A percentile compares a stretch with the other conserved stretches of the same genome.
Conservation (phyloP, 2,888 invertebrate species). For the Patella pellucida region DNA sequence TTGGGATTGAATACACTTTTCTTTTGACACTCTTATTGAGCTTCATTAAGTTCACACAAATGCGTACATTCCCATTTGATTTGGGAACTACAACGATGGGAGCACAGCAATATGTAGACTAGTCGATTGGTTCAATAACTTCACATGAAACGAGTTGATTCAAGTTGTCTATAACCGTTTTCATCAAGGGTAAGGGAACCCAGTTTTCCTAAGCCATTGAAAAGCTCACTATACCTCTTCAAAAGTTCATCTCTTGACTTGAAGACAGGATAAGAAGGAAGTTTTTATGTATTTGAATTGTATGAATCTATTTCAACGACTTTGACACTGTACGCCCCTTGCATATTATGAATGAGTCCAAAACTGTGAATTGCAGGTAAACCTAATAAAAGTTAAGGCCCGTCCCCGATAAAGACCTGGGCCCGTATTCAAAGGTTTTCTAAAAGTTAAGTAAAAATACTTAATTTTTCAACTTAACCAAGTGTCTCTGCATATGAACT, state of each 20-base stretch:
- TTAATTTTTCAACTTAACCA: too few species aligned
- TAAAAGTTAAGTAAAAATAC: too few species aligned
- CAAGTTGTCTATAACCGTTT: neutral
- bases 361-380: neutral
- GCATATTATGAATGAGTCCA: neutral
- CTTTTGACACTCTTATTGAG: slow-evolving; percentile 25
- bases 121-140: neutral
- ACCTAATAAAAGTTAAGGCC: neutral
- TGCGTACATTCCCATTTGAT: neutral
- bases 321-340: neutral
- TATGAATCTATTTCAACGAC: neutral
- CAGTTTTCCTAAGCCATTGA: neutral
- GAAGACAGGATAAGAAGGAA: too few species aligned
- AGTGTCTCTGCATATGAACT: neutral
- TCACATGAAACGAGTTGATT: neutral
- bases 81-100: neutral
- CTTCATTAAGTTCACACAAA: neutral
- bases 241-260: neutral
- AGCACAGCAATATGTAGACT: neutral
- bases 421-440: too few species aligned
- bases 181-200: neutral
- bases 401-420: neutral
- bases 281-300: too few species aligned
- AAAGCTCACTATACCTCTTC: neutral
- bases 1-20: slow-evolving; percentile 24